phyloP scores from a whole-genome alignment of 2,888 invertebrate species.

The Himalopsyche japonica region DNA sequence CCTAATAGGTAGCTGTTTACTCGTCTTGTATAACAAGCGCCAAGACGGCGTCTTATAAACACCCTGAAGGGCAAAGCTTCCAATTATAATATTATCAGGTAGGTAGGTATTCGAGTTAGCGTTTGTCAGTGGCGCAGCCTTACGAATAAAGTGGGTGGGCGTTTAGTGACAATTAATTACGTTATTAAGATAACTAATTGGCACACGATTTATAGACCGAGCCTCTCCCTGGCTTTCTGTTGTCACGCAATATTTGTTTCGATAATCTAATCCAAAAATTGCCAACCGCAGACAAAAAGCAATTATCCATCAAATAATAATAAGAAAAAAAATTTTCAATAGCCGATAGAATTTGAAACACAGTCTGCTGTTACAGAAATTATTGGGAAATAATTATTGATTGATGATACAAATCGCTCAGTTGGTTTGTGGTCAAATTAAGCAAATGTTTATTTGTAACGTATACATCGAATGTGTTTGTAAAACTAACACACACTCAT shows the following conservation, averaged over 20 bases:
- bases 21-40: too few species aligned
- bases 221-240: neutral
- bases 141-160: neutral
- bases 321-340: neutral
- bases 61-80: neutral
- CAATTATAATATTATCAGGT: neutral
- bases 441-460: too few species aligned
- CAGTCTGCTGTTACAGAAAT: too few species aligned
- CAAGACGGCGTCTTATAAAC: neutral
- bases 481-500: too few species aligned
- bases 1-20: too few species aligned
- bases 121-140: neutral
- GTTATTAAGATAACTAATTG: neutral
- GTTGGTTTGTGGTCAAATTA: too few species aligned
- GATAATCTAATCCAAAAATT: neutral
- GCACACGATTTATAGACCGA: neutral
- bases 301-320: neutral
- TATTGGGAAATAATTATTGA: too few species aligned
- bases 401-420: too few species aligned
- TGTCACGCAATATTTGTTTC: neutral
- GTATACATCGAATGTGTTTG: too few species aligned
- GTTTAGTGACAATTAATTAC: neutral
- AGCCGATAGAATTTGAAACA: too few species aligned
- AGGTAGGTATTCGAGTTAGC: neutral
- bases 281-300: neutral